Base-by-base conservation (phyloP, 1,140 invertebrate species). In the Zaprionus davidi region DNA sequence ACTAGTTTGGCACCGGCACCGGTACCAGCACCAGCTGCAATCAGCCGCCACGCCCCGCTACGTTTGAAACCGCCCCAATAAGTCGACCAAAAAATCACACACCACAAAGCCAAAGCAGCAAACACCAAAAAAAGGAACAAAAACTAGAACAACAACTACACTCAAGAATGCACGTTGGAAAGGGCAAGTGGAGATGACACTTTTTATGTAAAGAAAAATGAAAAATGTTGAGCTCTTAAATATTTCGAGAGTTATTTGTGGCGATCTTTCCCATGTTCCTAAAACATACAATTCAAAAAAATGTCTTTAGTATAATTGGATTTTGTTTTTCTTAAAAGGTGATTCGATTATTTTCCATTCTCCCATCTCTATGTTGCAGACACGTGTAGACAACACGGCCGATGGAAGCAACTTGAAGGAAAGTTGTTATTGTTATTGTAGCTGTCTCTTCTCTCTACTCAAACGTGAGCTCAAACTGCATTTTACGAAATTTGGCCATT, bases 401-500 rank as follows among this genome's bases (percentile, higher is more conserved):
- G 26, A n/a, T 24, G 56, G 46, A 24, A 58, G 59, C 55, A 67
- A 82, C 44, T 78, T 49, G 26, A 67, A 82, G 77, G 68, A 79
- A 87, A 79, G 81, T 86, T 84, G 81, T 87, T 79, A 73, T 69
- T 83, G 70, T 64, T 65, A 75, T 78, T 85, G 82, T 71, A 55
- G 55, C 28, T 78, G 77, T 72, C 74, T 81, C 71, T 65, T 80
- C 80, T 70, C 71, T 68, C 17, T 74, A 72, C 78, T 84, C 81
- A 81, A 78, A 82, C 84, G 84, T 87, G 78, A 68, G 78, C 78
- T 88, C 85, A 88, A 84, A 84, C 78, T 88, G 85, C 81, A 90
- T 88, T 90, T 87, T 88, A 72, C 73, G 73, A 87, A 87, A 87
- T 87, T 87, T 87, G 71, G 76, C 65, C 84, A 90, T 87, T 87